phyloP scores from a whole-genome alignment of 2,797 vertebrate genomes.

The Enteromius fasciolatus region DNA sequence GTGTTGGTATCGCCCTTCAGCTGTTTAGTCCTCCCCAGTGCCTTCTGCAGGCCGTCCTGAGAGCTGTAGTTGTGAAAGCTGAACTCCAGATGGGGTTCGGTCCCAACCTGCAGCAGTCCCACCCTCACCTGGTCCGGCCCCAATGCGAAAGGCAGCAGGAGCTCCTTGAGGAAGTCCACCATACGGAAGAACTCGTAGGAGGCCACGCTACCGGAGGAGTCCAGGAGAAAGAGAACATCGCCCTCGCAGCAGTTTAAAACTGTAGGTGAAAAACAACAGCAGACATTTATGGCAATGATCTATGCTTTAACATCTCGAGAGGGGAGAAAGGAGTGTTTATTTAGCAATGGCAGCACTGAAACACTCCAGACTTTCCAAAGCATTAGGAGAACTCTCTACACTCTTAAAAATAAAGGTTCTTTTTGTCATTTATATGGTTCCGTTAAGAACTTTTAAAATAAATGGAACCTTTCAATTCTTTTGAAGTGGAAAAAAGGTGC shows the following conservation, averaged over 20 bases:
- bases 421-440: background rate
- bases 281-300: background rate
- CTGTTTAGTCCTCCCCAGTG: conserved; percentile 77
- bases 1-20: conserved; percentile 94
- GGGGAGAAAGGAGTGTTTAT: conserved; percentile 20
- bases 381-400: background rate
- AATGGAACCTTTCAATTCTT: background rate
- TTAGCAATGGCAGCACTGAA: conserved; percentile 26
- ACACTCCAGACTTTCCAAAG: background rate
- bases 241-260: conserved; percentile 83
- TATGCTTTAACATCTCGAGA: background rate
- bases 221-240: conserved; percentile 90
- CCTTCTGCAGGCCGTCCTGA: conserved; percentile 71
- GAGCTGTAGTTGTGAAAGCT: conserved; percentile 76
- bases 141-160: conserved; percentile 84
- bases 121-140: conserved; percentile 84
- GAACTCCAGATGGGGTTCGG: conserved; percentile 85
- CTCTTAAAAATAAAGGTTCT: background rate
- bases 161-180: conserved; percentile 88
- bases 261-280: conserved; percentile 53
- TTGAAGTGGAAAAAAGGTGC: background rate
- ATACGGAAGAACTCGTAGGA: conserved; percentile 89
- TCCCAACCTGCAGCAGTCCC: conserved; percentile 89
- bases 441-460: background rate
- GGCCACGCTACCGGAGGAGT: conserved; percentile 93